These are phyloP conservation scores for Telenomus remus DNA, from an alignment of 1,140 invertebrate species.

Conservation along the genomic window DNA sequence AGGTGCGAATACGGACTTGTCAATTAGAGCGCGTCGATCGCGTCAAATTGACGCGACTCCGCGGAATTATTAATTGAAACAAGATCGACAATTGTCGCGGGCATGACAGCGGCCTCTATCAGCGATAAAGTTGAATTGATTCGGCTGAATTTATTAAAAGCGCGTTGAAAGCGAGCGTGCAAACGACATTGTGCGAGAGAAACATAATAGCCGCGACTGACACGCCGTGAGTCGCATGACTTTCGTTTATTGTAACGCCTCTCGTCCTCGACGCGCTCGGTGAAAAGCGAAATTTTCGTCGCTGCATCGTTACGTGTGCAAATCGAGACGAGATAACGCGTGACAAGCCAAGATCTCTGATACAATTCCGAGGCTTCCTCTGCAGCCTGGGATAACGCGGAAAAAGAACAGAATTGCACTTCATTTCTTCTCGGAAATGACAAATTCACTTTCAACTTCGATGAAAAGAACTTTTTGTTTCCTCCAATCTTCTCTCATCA, in stretches of 20 bases:
- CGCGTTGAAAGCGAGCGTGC: conserved; percentile 20
- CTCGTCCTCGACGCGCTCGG: not conserved
- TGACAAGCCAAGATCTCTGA: conserved; percentile 2
- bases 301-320: conserved; percentile 27
- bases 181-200: conserved; percentile 32
- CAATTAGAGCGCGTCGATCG: not conserved
- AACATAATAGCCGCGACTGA: conserved; percentile 9
- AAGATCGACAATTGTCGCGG: conserved; percentile 37
- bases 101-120: conserved; percentile 32
- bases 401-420: conserved; percentile 6
- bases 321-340: conserved; percentile 26
- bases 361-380: conserved; percentile 13
- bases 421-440: conserved; percentile 13
- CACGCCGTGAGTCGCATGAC: conserved; percentile 9
- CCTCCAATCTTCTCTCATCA: too few species aligned
- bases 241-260: conserved; percentile 21
- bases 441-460: conserved; percentile 7
- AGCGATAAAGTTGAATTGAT: conserved; percentile 37
- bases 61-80: conserved; percentile 49
- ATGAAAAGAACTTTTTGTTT: too few species aligned
- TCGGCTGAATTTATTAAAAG: conserved; percentile 37
- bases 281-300: conserved; percentile 39
- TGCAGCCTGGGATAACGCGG: conserved; percentile 6
- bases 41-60: conserved; percentile 26
- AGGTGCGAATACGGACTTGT: conserved; percentile 27